Base-by-base conservation (phyloP, 2,797 vertebrate species). In the Siniperca obscura region DNA sequence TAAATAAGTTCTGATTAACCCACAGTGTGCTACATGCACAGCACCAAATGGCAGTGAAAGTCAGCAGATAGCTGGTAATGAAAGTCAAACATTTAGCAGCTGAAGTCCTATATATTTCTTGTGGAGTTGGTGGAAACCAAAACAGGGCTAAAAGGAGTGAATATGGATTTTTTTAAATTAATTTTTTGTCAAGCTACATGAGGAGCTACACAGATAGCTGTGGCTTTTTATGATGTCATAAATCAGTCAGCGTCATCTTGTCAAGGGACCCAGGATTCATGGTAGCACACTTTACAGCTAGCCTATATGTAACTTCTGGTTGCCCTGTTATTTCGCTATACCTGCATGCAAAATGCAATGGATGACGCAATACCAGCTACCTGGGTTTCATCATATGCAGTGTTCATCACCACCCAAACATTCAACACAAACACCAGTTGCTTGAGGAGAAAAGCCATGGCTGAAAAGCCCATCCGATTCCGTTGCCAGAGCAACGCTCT, bases 401-500 rank as follows among this genome's bases (percentile, higher is more conserved):
- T 60, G 14, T 64, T 86, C 68, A 62, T 80, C 57, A 74, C n/a
- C 66, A 78, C 27, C 42, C n/a, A 42, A 76, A 84, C 67, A 55
- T 74, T 66, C 44, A 52, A 60, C 79, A 77, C 56, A 78, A 69
- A 64, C 86, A 88, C 83, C 48, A 79, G 82, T 85, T 87, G 85
- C 81, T 81, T 17, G 25, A 34, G 25, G 66, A 82, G 61, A 83
- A 64, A 50, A 56, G 19, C 44, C 57, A 56, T 73, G 17, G 9
- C 34, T 48, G 46, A 74, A 71, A 48, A 76, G 16, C 52, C 38
- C 60, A 70, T 82, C 74, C 40, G 76, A 79, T 48, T 87, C 78
- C 84, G 93, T 94, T 91, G 87, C 91, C 86, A 82, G 74, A 89
- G 91, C 90, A 92, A 94, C 94, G 81, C 77, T 76, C 73, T 78